Evolutionary conservation across 2,888 invertebrate genomes (phyloP).

Genomic region (Subacronicta megacephala): DNA sequence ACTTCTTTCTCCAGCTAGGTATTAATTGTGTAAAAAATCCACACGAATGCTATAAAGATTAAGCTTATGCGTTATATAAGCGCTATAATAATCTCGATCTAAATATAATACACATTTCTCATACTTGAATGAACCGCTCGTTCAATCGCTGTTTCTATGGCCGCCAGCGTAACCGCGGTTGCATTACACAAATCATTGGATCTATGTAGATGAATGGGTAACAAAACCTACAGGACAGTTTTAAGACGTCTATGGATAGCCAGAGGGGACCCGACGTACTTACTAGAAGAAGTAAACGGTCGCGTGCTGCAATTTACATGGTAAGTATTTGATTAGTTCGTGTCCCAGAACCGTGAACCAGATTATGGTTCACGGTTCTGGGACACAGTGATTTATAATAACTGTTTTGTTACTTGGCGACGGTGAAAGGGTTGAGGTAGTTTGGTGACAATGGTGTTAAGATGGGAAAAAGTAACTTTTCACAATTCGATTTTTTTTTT

Average conservation of each 20-base stretch:
- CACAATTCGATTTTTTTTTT: too few species aligned
- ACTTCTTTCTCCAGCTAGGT: too few species aligned
- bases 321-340: conserved; percentile 8
- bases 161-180: conserved; percentile 49
- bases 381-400: neutral
- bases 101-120: too few species aligned
- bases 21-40: too few species aligned
- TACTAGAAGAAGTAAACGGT: conserved; percentile 5
- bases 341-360: too few species aligned
- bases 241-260: conserved; percentile 39
- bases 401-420: too few species aligned
- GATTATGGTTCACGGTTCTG: neutral
- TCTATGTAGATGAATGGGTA: conserved; percentile 51
- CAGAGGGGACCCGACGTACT: conserved; percentile 2
- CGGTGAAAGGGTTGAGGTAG: too few species aligned
- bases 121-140: neutral
- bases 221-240: conserved; percentile 48
- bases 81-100: too few species aligned
- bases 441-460: too few species aligned
- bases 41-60: too few species aligned
- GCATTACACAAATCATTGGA: conserved; percentile 57
- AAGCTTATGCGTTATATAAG: too few species aligned
- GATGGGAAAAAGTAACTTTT: too few species aligned
- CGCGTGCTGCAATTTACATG: conserved; percentile 8
- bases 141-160: conserved; percentile 24